These are phyloP conservation scores for Iphiclides podalirius DNA, from an alignment of 2,888 invertebrate genomes.

Conservation along the genomic window DNA sequence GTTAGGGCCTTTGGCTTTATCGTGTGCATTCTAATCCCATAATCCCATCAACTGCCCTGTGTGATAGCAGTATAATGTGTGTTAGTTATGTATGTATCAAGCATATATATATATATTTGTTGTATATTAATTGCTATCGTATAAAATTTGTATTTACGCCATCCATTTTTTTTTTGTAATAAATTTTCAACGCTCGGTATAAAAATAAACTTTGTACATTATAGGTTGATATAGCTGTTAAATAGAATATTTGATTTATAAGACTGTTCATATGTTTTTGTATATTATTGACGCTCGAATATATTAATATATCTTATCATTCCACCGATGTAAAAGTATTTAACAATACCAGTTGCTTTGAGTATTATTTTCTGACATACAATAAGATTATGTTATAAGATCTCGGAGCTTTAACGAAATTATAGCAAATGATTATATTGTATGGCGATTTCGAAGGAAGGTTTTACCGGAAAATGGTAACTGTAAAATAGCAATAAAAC, in stretches of 20 bases:
- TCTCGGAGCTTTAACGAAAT: constrained; percentile 55
- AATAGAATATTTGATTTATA: constrained; percentile 51
- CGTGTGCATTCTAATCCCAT: neutral
- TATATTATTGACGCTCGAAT: constrained; percentile 60
- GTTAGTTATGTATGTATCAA: no score
- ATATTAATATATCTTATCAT: constrained; percentile 56
- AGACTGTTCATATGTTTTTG: constrained; percentile 64
- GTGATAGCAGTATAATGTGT: no score
- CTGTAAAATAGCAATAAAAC: constrained; percentile 13
- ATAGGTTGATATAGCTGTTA: constrained; percentile 43
- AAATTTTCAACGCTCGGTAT: constrained; percentile 33
- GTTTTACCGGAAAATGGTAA: neutral
- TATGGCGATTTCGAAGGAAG: constrained; percentile 8
- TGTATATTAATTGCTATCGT: neutral
- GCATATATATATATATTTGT: neutral
- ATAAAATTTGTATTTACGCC: neutral
- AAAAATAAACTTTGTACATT: constrained; percentile 34
- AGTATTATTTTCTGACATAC: constrained; percentile 57
- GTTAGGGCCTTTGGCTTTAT: neutral
- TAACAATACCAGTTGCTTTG: constrained; percentile 56
- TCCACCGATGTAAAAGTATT: constrained; percentile 75
- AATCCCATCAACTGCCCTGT: neutral
- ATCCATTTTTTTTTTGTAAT: constrained; percentile 1
- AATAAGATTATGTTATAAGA: constrained; percentile 36
- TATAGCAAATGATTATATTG: constrained; percentile 24